Percentiles rank a stretch among this genome's conserved stretches.
Evolutionary conservation across 2,888 invertebrate species (phyloP).

Genomic region (Clunio marinus): DNA sequence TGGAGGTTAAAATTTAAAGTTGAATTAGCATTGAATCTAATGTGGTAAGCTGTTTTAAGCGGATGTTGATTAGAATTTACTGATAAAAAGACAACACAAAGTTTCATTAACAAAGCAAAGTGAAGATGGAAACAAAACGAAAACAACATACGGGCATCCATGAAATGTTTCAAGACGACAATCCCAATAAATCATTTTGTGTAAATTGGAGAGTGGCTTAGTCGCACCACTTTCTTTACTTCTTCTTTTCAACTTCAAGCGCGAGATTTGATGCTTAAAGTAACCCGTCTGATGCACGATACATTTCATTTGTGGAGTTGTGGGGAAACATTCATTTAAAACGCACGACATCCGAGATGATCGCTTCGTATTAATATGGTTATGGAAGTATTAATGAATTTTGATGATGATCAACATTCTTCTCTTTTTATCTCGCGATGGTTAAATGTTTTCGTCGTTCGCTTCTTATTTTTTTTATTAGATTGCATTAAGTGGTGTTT

Average conservation of each 20-base stretch:
- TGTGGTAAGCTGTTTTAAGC: slow-evolving; percentile 20
- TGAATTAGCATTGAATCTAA: too few relatives aligned
- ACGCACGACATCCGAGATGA: slow-evolving; percentile 31
- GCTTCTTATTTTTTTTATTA: neutral
- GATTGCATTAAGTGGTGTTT: slow-evolving; percentile 38
- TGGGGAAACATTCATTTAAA: slow-evolving; percentile 1
- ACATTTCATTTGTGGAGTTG: neutral
- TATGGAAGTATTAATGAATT: slow-evolving; percentile 35
- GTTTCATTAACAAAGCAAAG: slow-evolving; percentile 32
- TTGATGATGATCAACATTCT: slow-evolving; percentile 36
- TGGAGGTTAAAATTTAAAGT: too few relatives aligned
- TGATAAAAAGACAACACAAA: slow-evolving; percentile 26
- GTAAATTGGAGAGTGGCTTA: slow-evolving; percentile 25
- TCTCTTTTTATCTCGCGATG: slow-evolving; percentile 25
- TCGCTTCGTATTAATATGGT: slow-evolving; percentile 32
- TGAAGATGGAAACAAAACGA: neutral
- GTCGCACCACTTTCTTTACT: slow-evolving; percentile 15
- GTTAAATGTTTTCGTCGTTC: slow-evolving; percentile 29
- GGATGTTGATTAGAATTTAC: slow-evolving; percentile 37
- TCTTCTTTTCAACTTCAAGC: neutral
- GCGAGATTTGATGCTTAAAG: slow-evolving; percentile 10
- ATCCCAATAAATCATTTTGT: slow-evolving; percentile 33
- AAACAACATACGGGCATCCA: slow-evolving; percentile 10
- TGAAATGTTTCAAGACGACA: neutral
- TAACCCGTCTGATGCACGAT: slow-evolving; percentile 28